A percentile compares a stretch with the other conserved stretches of the same genome.
phyloP scores from a whole-genome alignment of 1,140 invertebrate genomes.

The Lordiphosa mommai region DNA sequence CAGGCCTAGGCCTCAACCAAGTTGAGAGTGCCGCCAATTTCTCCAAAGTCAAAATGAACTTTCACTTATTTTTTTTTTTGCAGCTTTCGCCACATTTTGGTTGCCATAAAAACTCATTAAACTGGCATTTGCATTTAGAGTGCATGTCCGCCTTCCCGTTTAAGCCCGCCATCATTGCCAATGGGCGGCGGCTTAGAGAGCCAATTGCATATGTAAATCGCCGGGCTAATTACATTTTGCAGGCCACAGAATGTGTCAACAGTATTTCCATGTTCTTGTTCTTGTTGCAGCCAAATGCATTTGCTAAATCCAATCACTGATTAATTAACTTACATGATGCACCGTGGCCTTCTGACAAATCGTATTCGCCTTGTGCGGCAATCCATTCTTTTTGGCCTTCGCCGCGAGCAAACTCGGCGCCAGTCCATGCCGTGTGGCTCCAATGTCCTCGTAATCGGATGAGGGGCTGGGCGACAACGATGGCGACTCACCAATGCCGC shows the following conservation, averaged over 20 bases:
- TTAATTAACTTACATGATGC: slow-evolving; percentile 80
- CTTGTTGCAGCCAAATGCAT: slow-evolving; percentile 34
- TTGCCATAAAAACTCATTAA: slow-evolving; percentile 69
- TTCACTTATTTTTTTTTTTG: slow-evolving; percentile 38
- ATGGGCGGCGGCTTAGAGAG: slow-evolving; percentile 15
- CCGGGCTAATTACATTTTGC: slow-evolving; percentile 69
- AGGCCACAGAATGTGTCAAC: slow-evolving; percentile 45
- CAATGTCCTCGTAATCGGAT: slow-evolving; percentile 79
- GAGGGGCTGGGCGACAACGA: slow-evolving; percentile 78
- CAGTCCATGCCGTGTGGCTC: slow-evolving; percentile 66
- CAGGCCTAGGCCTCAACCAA: slow-evolving; percentile 43
- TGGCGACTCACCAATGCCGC: slow-evolving; percentile 76
- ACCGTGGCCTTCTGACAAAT: slow-evolving; percentile 79
- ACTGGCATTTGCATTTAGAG: slow-evolving; percentile 74
- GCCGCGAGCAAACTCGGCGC: slow-evolving; percentile 62
- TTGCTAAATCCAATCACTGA: slow-evolving; percentile 17
- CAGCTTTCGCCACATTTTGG: background rate
- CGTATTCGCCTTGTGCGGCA: slow-evolving; percentile 77
- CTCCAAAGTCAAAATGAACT: slow-evolving; percentile 49
- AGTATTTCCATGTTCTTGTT: slow-evolving; percentile 9
- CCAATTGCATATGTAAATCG: slow-evolving; percentile 66
- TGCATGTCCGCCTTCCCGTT: slow-evolving; percentile 44
- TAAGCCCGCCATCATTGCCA: slow-evolving; percentile 10
- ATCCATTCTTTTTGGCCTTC: slow-evolving; percentile 78
- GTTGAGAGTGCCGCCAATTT: no score